Percentiles rank a stretch among this genome's conserved stretches.
phyloP scores from a whole-genome alignment of 1,140 invertebrate genomes.

The Pinna nobilis region DNA sequence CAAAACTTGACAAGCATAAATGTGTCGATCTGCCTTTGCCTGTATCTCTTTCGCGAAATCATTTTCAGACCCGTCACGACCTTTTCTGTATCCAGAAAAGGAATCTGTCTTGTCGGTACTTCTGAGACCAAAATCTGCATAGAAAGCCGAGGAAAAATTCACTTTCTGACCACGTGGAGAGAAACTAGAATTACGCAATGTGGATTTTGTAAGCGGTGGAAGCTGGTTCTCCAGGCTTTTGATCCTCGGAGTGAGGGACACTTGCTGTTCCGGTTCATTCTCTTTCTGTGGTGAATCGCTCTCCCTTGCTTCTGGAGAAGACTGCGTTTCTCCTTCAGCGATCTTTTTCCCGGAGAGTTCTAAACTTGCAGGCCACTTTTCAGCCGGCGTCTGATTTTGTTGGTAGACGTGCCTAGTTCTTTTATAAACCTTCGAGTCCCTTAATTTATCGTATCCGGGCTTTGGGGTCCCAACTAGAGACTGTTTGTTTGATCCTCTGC shows the following conservation, averaged over 20 bases:
- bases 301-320: not conserved
- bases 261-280: not conserved
- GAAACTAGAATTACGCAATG: not conserved
- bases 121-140: constrained; percentile 36
- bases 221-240: not conserved
- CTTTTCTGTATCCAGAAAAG: constrained; percentile 28
- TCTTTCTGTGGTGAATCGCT: not conserved
- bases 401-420: constrained; percentile 13
- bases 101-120: constrained; percentile 23
- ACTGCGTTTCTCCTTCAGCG: not conserved
- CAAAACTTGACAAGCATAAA: constrained; percentile 37
- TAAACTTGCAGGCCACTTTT: constrained; percentile 22
- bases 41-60: constrained; percentile 28
- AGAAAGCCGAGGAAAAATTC: constrained; percentile 30
- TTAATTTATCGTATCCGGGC: constrained; percentile 22
- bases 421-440: constrained; percentile 32
- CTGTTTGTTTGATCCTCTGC: too few relatives aligned
- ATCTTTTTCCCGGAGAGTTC: constrained; percentile 32
- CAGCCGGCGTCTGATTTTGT: not conserved
- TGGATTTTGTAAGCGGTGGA: constrained; percentile 26
- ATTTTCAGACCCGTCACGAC: not conserved
- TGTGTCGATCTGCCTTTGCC: constrained; percentile 35
- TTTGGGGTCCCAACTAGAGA: not conserved
- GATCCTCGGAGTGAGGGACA: not conserved
- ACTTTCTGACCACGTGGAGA: constrained; percentile 1